Evolutionary conservation across 2,888 invertebrate species (phyloP), one percentile per base, ranked within the genome.

Genomic region (Cantharis flavilabris): DNA sequence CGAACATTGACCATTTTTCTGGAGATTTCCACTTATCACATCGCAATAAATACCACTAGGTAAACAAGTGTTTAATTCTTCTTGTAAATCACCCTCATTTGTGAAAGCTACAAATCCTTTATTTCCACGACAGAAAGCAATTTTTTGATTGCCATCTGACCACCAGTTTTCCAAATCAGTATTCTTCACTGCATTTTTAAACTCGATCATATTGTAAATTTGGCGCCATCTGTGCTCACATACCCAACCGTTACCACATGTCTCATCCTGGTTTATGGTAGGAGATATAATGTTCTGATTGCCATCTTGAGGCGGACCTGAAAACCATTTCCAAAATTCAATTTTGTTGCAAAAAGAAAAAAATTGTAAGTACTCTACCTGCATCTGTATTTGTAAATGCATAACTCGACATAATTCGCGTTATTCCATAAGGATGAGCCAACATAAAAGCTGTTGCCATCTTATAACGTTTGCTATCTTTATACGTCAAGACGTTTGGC

Each of bases 191-290:
- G 90, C 90, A 84, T 95, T 95, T 80, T 94, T 92, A 87, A 96
- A 96, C 1, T 87, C 90, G 0, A 94, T 93, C 96, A 96, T 96
- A 80, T 92, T 91, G 89, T 89, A 93, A 83, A 96, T 95, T 85
- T 94, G 94, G 0, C 94, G 90, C 96, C 96, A 96, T 26, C 96
- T 91, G 88, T 97, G 95, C 87, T 97, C 96, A 83, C 96, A 96
- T 0, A 96, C 88, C 94, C 95, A 96, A 3, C 95, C 95, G 81
- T 92, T 92, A 0, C 90, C 90, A 84, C 96, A 96, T 0, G 90
- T 89, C 0, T 89, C 88, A 78, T 95, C 94, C 5, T 90, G 85
- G 81, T 93, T 92, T 76, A 95, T 92, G 18, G 88, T 88, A 0
- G 95, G 93, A 0, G 93, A 92, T 13, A 92, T 87, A n/a, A 94